Evolutionary conservation across 2,888 invertebrate genomes (phyloP), one percentile per base, ranked within the genome.

Genomic region (Eilema griseolum): DNA sequence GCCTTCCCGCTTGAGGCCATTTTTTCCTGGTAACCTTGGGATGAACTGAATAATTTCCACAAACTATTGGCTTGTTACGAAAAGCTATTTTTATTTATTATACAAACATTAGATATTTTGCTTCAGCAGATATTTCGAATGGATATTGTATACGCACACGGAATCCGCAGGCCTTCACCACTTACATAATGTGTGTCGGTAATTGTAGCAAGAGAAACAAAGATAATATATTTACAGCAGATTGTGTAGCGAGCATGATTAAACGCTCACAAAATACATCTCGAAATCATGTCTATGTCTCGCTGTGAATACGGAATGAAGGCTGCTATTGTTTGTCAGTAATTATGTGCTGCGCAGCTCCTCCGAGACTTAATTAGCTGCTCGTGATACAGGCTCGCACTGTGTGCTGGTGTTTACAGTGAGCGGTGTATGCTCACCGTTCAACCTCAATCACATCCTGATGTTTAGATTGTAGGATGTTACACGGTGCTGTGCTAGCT

Each of bases 341-440:
- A 23, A 62, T 41, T 62, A 41, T 10, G 61, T 37, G 61, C 16
- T 37, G 37, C 37, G 37, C 24, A 41, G 24, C 62, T 41, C 20
- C 16, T 16, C 62, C 41, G 62, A 26, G 24, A 26, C 24, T 62
- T 62, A 24, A 62, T 62, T 62, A 62, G 62, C 24, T 20, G 24
- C 24, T 41, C 31, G 41, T 41, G 62, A 41, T 62, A 62, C 41
- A 26, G 10, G 62, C 62, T 26, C 41, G 10, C 26, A 20, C 24
- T 62, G 62, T 41, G 37, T 20, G 26, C 62, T 52, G 20, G n/a
- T 52, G 20, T 52, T 52, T n/a, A 52, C n/a, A n/a, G 52, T 7
- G 0, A 46, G 7, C 20, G 20, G 46, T 20, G 46, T 46, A 20
- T 5, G 7, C 46, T 20, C 0, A 41, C 16, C 24, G 23, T 24